Evolutionary conservation across 2,113 vertebrate species (phyloP).

Genomic region (Antechinus flavipes): DNA sequence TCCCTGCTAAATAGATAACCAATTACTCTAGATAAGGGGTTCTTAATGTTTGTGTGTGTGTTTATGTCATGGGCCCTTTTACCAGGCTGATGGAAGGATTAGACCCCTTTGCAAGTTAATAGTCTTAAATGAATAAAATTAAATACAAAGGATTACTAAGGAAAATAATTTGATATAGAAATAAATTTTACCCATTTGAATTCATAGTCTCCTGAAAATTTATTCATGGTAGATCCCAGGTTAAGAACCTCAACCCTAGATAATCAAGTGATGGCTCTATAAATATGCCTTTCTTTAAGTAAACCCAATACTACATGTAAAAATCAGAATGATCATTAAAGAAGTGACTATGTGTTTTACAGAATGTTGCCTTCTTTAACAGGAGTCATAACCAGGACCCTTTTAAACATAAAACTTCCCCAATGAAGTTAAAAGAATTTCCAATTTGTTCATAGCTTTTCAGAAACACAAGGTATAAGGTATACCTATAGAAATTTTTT

Average conservation of each 20-base stretch:
- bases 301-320: neutral
- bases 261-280: neutral
- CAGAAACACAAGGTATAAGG: neutral
- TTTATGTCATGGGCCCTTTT: neutral
- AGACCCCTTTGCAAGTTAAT: neutral
- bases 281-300: neutral
- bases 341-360: neutral
- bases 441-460: neutral
- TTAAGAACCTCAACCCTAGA: neutral
- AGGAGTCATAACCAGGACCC: neutral
- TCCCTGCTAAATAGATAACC: neutral
- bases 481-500: neutral
- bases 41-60: neutral
- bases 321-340: neutral
- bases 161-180: neutral
- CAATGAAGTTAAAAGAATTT: neutral
- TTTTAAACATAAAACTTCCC: neutral
- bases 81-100: neutral
- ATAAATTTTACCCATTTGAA: neutral
- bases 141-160: neutral
- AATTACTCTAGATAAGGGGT: neutral
- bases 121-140: neutral
- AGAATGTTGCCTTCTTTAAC: neutral
- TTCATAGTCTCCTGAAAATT: neutral
- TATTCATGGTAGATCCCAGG: neutral